Conservation (phyloP, 2,888 invertebrate genomes). For the Pherbina coryleti region DNA sequence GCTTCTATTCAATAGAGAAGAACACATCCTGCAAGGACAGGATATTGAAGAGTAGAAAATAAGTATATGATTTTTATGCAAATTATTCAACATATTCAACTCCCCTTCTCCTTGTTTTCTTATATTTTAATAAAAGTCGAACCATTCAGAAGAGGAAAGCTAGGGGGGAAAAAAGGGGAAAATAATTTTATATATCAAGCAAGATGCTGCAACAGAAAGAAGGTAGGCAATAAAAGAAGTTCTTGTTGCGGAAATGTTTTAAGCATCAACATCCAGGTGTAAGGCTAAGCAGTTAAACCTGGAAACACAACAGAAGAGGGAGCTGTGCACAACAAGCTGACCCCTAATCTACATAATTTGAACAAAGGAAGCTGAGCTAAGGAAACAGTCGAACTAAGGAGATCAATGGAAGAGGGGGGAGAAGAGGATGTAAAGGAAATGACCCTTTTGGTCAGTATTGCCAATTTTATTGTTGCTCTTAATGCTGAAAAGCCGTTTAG, state of each 20-base stretch:
- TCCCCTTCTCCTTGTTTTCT: constrained; percentile 34
- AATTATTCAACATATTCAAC: constrained; percentile 45
- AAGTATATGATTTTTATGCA: constrained; percentile 54
- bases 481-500: background rate
- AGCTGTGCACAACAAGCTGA: constrained; percentile 51
- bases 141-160: constrained; percentile 19
- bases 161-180: constrained; percentile 7
- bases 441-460: constrained; percentile 12
- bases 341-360: constrained; percentile 67
- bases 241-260: background rate
- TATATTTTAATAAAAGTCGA: constrained; percentile 31
- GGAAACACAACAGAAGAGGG: too few species aligned
- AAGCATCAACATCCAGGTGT: constrained; percentile 1
- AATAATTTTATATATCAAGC: constrained; percentile 27
- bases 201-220: background rate
- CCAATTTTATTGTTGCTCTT: background rate
- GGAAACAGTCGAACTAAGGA: background rate
- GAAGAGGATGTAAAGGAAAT: background rate
- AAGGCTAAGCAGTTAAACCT: background rate
- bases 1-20: background rate
- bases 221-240: background rate
- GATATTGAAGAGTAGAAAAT: constrained; percentile 39
- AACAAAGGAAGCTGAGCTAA: constrained; percentile 38
- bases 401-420: background rate
- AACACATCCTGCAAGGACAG: constrained; percentile 7